Evolutionary conservation across 2,888 invertebrate species (phyloP).

Genomic region (Sminthurinus aureus): DNA sequence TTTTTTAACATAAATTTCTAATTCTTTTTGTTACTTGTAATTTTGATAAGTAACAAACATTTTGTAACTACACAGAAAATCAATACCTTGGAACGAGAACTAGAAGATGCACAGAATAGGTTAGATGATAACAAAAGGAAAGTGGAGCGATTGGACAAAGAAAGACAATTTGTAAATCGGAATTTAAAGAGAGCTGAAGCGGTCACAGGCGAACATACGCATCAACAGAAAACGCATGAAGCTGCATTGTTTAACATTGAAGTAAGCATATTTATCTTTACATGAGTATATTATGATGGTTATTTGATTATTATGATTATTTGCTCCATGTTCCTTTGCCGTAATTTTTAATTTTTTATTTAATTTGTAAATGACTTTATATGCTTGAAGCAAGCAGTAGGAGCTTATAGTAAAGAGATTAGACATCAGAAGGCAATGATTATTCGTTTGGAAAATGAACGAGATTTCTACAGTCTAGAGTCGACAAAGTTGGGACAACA

Average conservation of each 20-base stretch:
- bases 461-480: slow-evolving; percentile 55
- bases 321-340: no score
- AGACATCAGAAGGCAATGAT: slow-evolving; percentile 47
- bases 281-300: no score
- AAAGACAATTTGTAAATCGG: slow-evolving; percentile 51
- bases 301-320: no score
- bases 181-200: slow-evolving; percentile 50
- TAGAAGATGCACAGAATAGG: slow-evolving; percentile 52
- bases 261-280: slow-evolving; percentile 32
- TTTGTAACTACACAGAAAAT: slow-evolving; percentile 40
- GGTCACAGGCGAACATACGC: slow-evolving; percentile 48
- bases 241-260: slow-evolving; percentile 52
- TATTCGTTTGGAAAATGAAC: slow-evolving; percentile 52
- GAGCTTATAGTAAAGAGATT: slow-evolving; percentile 41
- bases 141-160: slow-evolving; percentile 56
- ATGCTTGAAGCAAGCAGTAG: background rate
- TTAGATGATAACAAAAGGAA: slow-evolving; percentile 50
- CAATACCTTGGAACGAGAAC: slow-evolving; percentile 50
- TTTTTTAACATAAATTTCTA: no score
- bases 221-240: slow-evolving; percentile 51
- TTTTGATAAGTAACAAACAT: no score
- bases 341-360: no score
- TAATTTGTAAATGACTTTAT: no score
- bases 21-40: no score
- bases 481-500: slow-evolving; percentile 53